A percentile compares a stretch with the other conserved stretches of the same genome.
These are phyloP conservation scores for Manis crassicaudata DNA, from an alignment of 2,797 vertebrate species.

Conservation along the genomic window DNA sequence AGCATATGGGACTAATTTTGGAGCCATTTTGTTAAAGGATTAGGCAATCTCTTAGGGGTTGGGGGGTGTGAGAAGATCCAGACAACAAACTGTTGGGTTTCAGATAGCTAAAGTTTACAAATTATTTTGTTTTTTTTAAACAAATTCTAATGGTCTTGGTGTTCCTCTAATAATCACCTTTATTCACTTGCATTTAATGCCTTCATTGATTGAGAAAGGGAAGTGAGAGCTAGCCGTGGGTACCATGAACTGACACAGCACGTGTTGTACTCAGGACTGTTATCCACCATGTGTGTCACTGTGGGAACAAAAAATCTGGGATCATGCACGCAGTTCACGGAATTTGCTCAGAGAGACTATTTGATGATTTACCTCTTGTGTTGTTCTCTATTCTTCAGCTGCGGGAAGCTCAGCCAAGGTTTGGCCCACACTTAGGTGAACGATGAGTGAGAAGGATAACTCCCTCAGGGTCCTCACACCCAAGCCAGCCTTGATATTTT, in stretches of 20 bases:
- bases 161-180: background rate
- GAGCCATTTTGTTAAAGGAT: background rate
- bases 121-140: background rate
- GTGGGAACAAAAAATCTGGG: background rate
- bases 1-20: background rate
- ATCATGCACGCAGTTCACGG: background rate
- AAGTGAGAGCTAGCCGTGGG: background rate
- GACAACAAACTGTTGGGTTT: background rate
- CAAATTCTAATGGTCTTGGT: background rate
- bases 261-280: background rate
- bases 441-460: background rate
- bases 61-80: background rate
- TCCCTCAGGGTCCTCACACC: too few relatives aligned
- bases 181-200: background rate
- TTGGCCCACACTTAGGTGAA: background rate
- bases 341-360: background rate
- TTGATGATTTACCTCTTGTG: background rate
- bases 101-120: background rate
- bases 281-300: background rate
- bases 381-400: background rate
- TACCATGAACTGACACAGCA: background rate
- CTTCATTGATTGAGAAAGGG: background rate
- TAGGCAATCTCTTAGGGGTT: background rate
- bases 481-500: background rate
- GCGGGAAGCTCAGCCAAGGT: background rate